Base-by-base conservation (phyloP, 2,888 invertebrate genomes). In the Gymnocheta viridis region DNA sequence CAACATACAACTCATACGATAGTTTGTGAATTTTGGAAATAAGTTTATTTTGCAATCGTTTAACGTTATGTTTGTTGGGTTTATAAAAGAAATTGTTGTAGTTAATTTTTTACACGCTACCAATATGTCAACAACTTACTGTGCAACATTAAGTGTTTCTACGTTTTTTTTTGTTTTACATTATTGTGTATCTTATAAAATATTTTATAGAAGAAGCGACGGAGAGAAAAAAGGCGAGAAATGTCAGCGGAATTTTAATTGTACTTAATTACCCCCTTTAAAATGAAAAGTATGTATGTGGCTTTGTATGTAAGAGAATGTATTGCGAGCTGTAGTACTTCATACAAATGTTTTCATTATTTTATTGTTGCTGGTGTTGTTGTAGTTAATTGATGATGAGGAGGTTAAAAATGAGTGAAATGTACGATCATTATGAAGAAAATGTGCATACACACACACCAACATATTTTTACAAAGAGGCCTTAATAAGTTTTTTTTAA, bases 171-270 rank as follows among this genome's bases (percentile, higher is more conserved):
- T 56, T 64, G 72, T 54, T 82, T 82, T 76, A 69, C 74, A 76
- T 64, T 78, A 14, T 77, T 44, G 44, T 44, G 44, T 72, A 77
- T 80, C 60, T 80, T 72, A 64, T 72, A 72, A 49, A 77, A 69
- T 64, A 66, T 66, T 56, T 70, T 66, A 29, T 41, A 3, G 44
- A 56, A 72, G 44, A 79, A 56, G 22, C 56, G 47, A 32, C 47
- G 41, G 86, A 85, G 87, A 69, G 54, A 38, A 80, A 74, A 82
- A 64, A 80, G 82, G 82, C 77, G 82, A 82, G 85, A 82, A 82
- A 85, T 82, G 82, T 80, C 79, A 79, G 79, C 80, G 82, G 85
- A 85, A 85, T 85, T 85, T 85, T 85, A 85, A 85, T 85, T 85
- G 85, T 76, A 80, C 85, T 85, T 80, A 85, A 85, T 85, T 85